Evolutionary conservation across 2,113 vertebrate genomes (phyloP).

Genomic region (Pantherophis guttatus): DNA sequence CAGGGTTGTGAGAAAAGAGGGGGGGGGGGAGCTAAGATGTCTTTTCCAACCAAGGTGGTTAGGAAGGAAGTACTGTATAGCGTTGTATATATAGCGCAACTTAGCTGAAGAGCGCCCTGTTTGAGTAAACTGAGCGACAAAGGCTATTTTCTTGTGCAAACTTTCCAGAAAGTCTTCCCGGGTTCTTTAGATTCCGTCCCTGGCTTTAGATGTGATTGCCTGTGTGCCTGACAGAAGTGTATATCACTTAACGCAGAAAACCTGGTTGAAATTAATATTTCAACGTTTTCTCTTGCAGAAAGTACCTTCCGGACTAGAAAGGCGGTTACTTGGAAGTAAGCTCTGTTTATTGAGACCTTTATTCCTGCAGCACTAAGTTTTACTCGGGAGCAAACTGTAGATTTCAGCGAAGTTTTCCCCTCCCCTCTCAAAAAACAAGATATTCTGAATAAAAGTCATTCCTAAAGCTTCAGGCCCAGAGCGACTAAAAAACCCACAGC

Average conservation of each 20-base stretch:
- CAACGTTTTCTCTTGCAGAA: neutral
- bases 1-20: neutral
- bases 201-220: neutral
- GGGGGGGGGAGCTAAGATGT: neutral
- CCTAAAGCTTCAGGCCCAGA: neutral
- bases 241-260: neutral
- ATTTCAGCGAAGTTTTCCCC: neutral
- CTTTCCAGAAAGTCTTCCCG: neutral
- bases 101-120: neutral
- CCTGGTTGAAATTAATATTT: neutral
- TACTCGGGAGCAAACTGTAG: neutral
- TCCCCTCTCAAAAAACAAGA: neutral
- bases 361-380: neutral
- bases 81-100: neutral
- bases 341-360: neutral
- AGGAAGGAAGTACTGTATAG: neutral
- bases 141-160: neutral
- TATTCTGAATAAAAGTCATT: neutral
- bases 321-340: neutral
- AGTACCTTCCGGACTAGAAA: neutral
- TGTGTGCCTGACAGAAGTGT: neutral
- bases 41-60: neutral
- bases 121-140: neutral
- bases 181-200: neutral
- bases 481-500: no score